Conservation (phyloP, 1,140 invertebrate species). For the Melitaea cinxia region DNA sequence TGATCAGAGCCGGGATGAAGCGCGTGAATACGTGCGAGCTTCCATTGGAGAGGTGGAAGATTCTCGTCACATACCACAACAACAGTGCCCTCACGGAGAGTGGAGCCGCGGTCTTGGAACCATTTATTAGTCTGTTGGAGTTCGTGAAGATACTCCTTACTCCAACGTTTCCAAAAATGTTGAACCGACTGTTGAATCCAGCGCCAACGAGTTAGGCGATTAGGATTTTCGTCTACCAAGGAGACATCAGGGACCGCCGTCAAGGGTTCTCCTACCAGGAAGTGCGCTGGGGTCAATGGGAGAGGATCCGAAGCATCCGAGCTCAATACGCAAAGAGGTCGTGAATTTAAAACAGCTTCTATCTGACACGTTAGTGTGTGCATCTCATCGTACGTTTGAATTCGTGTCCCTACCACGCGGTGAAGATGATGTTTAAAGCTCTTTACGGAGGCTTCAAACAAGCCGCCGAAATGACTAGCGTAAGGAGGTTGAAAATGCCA, state of each 20-base stretch:
- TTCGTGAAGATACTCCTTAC: not conserved
- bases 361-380: conserved; percentile 33
- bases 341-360: conserved; percentile 54
- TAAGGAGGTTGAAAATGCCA: conserved; percentile 21
- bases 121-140: not conserved
- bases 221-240: not conserved
- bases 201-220: not conserved
- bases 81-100: not conserved
- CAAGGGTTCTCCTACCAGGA: conserved; percentile 2
- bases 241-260: not conserved
- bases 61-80: not conserved
- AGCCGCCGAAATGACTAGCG: conserved; percentile 55
- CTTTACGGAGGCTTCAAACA: conserved; percentile 49
- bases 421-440: conserved; percentile 45
- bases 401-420: conserved; percentile 9
- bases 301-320: not conserved
- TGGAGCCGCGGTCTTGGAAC: not conserved
- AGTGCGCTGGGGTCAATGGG: not conserved
- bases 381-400: conserved; percentile 27
- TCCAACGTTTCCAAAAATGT: not conserved
- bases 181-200: not conserved
- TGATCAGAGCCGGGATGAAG: not conserved
- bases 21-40: not conserved
- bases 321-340: conserved; percentile 10
- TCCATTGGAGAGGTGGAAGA: not conserved